Conservation (phyloP, 2,113 vertebrate genomes). For the Mus pahari region DNA sequence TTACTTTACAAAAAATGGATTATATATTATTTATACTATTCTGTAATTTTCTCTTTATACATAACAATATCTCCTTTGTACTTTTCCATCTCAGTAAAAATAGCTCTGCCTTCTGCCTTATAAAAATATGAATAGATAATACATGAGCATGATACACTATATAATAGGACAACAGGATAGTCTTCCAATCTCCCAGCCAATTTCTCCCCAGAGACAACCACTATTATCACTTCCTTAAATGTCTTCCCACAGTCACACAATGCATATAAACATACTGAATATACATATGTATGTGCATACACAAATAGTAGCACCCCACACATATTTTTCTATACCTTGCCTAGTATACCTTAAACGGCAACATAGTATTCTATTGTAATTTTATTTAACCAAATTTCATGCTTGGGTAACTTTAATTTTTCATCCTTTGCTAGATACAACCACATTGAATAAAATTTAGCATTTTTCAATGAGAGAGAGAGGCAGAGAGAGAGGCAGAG, state of each 20-base stretch:
- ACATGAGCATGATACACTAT: neutral
- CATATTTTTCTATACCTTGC: neutral
- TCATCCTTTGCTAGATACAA: conserved; percentile 16
- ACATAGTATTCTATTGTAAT: neutral
- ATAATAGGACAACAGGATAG: conserved; percentile 54
- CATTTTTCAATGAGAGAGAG: neutral
- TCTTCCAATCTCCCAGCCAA: conserved; percentile 30
- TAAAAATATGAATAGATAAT: conserved; percentile 58
- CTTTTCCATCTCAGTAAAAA: conserved; percentile 72
- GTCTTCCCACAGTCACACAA: conserved; percentile 37
- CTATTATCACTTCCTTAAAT: conserved; percentile 48
- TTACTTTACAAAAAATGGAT: conserved; percentile 51
- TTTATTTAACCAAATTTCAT: conserved; percentile 37
- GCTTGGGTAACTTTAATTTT: conserved; percentile 45
- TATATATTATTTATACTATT: conserved; percentile 45
- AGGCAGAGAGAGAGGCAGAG: conserved; percentile 4
- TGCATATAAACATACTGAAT: conserved; percentile 8
- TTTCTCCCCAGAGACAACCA: conserved; percentile 67
- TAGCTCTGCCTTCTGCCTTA: conserved; percentile 57
- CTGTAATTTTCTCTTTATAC: conserved; percentile 48
- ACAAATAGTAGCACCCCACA: neutral
- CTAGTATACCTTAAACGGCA: conserved; percentile 44
- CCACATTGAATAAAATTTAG: neutral
- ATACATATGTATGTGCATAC: neutral
- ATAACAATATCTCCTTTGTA: conserved; percentile 67